phyloP scores from a whole-genome alignment of 2,113 vertebrate genomes.

The Amblyornis subalaris region DNA sequence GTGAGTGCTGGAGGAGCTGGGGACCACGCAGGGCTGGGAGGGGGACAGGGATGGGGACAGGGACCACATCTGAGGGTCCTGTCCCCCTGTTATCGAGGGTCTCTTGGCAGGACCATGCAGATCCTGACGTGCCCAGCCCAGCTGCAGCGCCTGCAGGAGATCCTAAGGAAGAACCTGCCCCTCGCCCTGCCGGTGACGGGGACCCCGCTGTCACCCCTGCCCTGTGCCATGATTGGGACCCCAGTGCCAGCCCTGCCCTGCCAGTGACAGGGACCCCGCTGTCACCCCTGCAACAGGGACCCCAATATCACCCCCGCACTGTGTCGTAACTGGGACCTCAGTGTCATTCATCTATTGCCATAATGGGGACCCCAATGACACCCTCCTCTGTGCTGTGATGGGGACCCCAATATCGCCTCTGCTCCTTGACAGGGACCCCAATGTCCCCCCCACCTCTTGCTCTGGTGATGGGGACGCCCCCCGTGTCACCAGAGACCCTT shows the following conservation, averaged over 20 bases:
- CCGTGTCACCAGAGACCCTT: background rate
- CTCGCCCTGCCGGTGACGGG: background rate
- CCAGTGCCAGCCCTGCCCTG: accelerated
- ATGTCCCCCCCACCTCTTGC: background rate
- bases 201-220: background rate
- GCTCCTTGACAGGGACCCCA: background rate
- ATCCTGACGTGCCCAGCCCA: background rate
- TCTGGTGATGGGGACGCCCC: background rate
- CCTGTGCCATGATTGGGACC: accelerated
- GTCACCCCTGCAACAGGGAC: background rate
- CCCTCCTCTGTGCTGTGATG: background rate
- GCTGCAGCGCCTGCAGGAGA: constrained; percentile 19
- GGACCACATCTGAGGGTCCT: background rate
- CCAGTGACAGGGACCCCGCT: background rate
- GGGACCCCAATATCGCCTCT: background rate
- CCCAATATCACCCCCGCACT: background rate
- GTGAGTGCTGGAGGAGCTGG: background rate
- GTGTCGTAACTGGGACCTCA: background rate
- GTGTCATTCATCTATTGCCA: background rate
- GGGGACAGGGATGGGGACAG: background rate
- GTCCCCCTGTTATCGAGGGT: background rate
- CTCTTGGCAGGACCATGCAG: background rate
- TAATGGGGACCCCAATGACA: background rate
- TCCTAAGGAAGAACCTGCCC: constrained; percentile 25
- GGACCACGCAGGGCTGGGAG: background rate